phyloP scores from a whole-genome alignment of 2,888 invertebrate species.

The Eudasyphora cyanicolor region DNA sequence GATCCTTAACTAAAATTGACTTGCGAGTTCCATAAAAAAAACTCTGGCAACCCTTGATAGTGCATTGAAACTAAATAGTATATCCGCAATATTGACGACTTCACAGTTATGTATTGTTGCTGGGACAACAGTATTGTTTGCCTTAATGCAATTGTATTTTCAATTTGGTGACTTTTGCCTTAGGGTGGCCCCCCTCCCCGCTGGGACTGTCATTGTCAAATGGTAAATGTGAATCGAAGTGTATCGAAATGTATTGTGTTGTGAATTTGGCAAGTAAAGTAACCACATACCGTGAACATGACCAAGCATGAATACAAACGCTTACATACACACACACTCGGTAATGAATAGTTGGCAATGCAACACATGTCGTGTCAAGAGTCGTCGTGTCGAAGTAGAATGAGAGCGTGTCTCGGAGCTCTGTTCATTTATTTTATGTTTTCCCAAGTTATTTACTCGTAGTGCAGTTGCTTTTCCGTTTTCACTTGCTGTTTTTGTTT shows the following conservation, averaged over 20 bases:
- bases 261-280: background rate
- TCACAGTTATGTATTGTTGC: background rate
- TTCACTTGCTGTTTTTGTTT: no score
- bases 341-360: background rate
- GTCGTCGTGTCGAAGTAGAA: background rate
- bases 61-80: no score
- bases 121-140: background rate
- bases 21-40: no score
- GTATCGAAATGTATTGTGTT: background rate
- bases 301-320: background rate
- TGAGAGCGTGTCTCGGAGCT: background rate
- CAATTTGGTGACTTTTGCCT: background rate
- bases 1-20: no score
- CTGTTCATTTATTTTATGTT: background rate
- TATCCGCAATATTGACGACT: background rate
- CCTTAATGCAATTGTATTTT: background rate
- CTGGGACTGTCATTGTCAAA: background rate
- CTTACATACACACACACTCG: background rate
- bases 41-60: no score
- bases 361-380: conserved; percentile 1
- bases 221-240: background rate
- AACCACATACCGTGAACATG: background rate
- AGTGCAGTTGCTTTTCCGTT: background rate
- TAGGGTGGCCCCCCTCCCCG: no score
- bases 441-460: background rate